These are phyloP conservation scores for Capitulum mitella DNA, from an alignment of 2,888 invertebrate species.

Conservation along the genomic window DNA sequence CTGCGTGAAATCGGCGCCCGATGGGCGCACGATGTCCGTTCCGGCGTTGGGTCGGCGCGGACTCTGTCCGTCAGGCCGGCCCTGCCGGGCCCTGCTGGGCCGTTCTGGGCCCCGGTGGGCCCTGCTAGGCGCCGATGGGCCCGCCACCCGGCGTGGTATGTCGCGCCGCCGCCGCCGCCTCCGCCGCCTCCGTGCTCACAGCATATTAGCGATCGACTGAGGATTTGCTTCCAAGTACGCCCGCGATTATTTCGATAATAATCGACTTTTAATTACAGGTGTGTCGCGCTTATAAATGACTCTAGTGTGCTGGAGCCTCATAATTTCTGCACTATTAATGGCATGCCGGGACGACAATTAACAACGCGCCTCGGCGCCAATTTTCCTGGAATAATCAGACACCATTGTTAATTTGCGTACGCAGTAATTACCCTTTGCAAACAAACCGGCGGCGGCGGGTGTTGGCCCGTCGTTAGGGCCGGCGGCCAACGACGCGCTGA, in stretches of 20 bases:
- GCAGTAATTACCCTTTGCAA: neutral
- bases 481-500: neutral
- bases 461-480: neutral
- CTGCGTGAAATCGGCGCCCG: neutral
- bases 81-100: too few species aligned
- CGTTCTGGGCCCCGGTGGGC: too few species aligned
- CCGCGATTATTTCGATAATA: slow-evolving; percentile 4
- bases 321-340: slow-evolving; percentile 18
- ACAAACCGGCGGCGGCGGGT: slow-evolving; percentile 9
- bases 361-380: neutral
- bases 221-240: neutral
- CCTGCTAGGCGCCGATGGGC: too few species aligned
- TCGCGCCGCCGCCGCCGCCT: neutral
- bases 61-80: too few species aligned
- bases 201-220: neutral
- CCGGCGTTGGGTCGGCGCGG: neutral
- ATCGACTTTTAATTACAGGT: slow-evolving; percentile 22
- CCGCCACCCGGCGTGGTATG: too few species aligned
- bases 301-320: neutral
- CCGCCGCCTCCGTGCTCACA: neutral
- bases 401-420: neutral
- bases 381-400: slow-evolving; percentile 16
- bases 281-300: slow-evolving; percentile 22
- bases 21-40: neutral
- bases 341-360: slow-evolving; percentile 3